These are phyloP conservation scores for Monochamus alternatus DNA, from an alignment of 2,888 invertebrate genomes.

Conservation along the genomic window DNA sequence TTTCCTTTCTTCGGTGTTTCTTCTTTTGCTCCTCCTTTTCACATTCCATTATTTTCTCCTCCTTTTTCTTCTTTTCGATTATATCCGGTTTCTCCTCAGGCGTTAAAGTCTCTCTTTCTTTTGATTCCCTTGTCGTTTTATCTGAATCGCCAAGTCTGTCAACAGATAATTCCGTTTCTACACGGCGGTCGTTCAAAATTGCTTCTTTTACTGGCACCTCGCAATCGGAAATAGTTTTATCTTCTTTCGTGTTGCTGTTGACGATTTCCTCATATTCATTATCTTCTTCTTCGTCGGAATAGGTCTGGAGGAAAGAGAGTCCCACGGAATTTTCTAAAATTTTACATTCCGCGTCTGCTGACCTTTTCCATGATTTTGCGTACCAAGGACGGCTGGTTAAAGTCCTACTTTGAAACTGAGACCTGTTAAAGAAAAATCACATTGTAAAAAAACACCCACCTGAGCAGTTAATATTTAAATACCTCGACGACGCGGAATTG, in stretches of 20 bases:
- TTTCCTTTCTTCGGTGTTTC: conserved; percentile 11
- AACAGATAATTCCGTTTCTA: neutral
- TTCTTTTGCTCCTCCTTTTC: neutral
- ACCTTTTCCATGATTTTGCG: conserved; percentile 60
- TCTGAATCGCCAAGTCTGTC: neutral
- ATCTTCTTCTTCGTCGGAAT: conserved; percentile 65
- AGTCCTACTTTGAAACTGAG: conserved; percentile 41
- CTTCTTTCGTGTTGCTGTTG: conserved; percentile 43
- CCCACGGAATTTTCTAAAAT: conserved; percentile 65
- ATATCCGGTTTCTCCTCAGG: neutral
- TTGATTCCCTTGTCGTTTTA: neutral
- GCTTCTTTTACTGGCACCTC: neutral
- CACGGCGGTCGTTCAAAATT: neutral
- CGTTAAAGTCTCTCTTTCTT: neutral
- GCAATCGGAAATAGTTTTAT: neutral
- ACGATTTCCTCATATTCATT: conserved; percentile 55
- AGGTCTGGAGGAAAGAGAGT: conserved; percentile 66
- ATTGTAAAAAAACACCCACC: neutral
- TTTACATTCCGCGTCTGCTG: conserved; percentile 59
- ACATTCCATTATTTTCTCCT: neutral
- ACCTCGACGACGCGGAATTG: conserved; percentile 43
- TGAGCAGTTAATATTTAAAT: conserved; percentile 6
- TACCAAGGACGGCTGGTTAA: conserved; percentile 61
- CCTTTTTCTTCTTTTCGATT: neutral
- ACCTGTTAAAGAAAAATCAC: conserved; percentile 34